Evolutionary conservation across 2,113 vertebrate genomes (phyloP).

Genomic region (Cairina moschata): DNA sequence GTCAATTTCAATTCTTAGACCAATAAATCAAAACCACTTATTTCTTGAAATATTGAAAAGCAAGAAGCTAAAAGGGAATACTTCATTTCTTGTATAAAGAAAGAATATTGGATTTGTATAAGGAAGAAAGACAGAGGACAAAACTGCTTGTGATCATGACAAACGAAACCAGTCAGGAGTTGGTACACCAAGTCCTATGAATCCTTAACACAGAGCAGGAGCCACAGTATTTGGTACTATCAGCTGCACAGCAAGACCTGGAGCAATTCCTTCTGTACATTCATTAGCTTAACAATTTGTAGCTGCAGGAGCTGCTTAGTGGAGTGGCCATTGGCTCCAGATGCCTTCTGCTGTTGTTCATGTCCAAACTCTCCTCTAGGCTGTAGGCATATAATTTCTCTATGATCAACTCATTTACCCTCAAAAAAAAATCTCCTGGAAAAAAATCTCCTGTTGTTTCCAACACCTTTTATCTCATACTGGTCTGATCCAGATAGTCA

Average conservation of each 20-base stretch:
- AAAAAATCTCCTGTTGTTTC: background rate
- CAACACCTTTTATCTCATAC: background rate
- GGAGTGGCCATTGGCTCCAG: background rate
- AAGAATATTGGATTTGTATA: background rate
- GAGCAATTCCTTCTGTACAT: background rate
- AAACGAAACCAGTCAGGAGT: background rate
- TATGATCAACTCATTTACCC: background rate
- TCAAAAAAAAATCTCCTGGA: background rate
- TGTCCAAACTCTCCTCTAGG: background rate
- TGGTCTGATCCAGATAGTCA: background rate
- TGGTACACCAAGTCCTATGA: background rate
- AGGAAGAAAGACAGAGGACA: background rate
- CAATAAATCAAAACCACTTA: background rate
- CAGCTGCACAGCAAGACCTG: background rate
- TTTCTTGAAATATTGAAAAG: background rate
- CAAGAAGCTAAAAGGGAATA: background rate
- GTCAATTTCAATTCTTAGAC: background rate
- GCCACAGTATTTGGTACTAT: rapidly evolving
- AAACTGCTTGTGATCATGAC: background rate
- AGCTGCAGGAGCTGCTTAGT: background rate
- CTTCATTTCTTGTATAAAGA: background rate
- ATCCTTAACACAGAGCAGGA: background rate
- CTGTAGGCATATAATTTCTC: background rate
- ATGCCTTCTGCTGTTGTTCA: background rate
- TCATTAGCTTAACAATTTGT: background rate